Evolutionary conservation across 2,113 vertebrate species (phyloP), one percentile per base, ranked within the genome.

Genomic region (Nyctibius bracteatus): DNA sequence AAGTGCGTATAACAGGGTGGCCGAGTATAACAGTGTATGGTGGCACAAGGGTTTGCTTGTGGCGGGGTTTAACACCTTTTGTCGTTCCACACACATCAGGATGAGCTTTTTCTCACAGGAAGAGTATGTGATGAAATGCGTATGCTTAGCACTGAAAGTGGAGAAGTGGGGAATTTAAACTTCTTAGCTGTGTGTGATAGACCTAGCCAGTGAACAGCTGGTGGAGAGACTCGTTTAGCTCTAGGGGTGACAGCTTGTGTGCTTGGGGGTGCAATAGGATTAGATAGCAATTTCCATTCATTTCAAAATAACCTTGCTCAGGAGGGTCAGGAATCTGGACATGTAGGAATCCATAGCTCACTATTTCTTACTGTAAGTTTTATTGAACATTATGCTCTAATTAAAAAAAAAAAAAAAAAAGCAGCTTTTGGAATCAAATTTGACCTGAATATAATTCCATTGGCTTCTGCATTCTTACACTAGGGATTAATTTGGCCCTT

Each of bases 401-500:
- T 94, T 97, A 33, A 71, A 80, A 92, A 79, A 83, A 87, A 52
- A 83, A 61, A 85, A 63, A 81, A 86, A 87, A 74, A 49, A 78
- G n/a, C n/a, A 28, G 59, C 19, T 61, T 92, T 96, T 79, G 92
- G 88, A 95, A 84, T 92, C 92, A 77, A 87, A 75, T 95, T 92
- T 92, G 95, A 95, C 96, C 95, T 95, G 92, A 91, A 96, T 95
- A 81, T 96, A 96, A 80, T 70, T 94, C 86, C n/a, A 10, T 51
- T 87, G 81, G 86, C 77, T 97, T 92, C 91, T 84, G 74, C 6
- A 0, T 93, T 93, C 90, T 96, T 89, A 75, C 95, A 65, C 83
- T 37, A 58, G 95, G 95, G 95, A 96, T 96, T 97, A 97, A 95
- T 97, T 95, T 96, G 95, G 88, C 96, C 94, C 96, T 95, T 96